These are phyloP conservation scores for Eutolmus rufibarbis DNA, from an alignment of 2,888 invertebrate species.

Conservation along the genomic window DNA sequence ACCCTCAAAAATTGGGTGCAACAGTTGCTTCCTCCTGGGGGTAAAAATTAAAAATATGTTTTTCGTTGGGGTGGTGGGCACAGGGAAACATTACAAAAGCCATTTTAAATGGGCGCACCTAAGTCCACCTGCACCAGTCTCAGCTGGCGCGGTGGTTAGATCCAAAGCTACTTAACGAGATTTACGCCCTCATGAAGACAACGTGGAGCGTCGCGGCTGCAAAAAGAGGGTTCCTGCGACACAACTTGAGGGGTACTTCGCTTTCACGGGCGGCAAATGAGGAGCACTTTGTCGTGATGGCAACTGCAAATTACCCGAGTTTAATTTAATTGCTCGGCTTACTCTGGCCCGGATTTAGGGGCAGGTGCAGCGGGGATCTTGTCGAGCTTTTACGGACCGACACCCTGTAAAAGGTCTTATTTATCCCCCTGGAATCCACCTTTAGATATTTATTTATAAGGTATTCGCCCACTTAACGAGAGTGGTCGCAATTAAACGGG, in stretches of 20 bases:
- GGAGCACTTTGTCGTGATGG: neutral
- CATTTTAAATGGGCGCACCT: neutral
- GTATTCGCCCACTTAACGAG: neutral
- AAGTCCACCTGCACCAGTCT: neutral
- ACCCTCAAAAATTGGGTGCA: neutral
- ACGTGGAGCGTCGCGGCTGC: neutral
- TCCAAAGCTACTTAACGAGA: neutral
- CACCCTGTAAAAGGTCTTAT: neutral
- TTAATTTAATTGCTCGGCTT: neutral
- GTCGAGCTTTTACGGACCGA: neutral
- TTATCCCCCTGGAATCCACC: neutral
- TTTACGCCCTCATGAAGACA: neutral
- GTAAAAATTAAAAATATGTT: neutral
- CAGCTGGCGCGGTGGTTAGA: neutral
- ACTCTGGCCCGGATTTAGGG: neutral
- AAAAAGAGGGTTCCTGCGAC: neutral
- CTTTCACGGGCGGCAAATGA: neutral
- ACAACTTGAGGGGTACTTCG: neutral
- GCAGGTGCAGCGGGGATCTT: neutral
- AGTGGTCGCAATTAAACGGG: neutral
- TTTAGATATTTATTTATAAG: neutral
- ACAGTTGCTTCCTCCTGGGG: neutral
- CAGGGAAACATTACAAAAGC: neutral
- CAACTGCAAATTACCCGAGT: neutral
- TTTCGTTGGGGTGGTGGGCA: neutral